Percentiles rank a stretch among this genome's conserved stretches.
These are phyloP conservation scores for Gallinago jamesoni DNA, from an alignment of 2,113 vertebrate species.

Conservation along the genomic window DNA sequence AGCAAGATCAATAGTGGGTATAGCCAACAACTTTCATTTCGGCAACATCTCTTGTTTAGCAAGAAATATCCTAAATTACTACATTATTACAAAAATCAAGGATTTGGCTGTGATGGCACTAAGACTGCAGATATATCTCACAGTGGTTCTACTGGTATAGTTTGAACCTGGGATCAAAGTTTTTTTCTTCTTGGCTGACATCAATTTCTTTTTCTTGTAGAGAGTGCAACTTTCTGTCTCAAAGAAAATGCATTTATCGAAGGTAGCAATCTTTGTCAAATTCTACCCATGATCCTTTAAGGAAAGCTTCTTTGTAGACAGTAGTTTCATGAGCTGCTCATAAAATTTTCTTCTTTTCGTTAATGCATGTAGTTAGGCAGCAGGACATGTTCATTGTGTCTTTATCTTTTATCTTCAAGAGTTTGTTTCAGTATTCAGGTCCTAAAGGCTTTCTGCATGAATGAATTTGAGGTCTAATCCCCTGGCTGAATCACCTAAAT, in stretches of 20 bases:
- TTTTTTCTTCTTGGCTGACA: background rate
- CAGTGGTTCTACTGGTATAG: accelerated
- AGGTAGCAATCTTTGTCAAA: background rate
- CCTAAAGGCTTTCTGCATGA: background rate
- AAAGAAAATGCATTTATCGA: background rate
- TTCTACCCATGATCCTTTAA: background rate
- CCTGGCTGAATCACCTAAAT: background rate
- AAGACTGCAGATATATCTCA: background rate
- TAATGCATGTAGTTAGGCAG: accelerated
- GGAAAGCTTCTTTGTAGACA: background rate
- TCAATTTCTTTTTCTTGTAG: background rate
- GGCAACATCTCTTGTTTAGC: background rate
- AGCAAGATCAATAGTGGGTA: background rate
- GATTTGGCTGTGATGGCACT: background rate
- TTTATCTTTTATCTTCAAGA: background rate
- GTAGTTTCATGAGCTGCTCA: background rate
- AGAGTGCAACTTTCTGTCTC: background rate
- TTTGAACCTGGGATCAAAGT: background rate
- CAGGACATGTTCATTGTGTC: background rate
- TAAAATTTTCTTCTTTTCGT: background rate
- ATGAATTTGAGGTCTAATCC: background rate
- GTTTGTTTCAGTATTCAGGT: background rate
- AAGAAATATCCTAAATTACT: background rate
- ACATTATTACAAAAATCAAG: background rate
- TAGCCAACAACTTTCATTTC: background rate